Conservation (phyloP, 35 echinoderm and acorn worm genomes). For the Patiria miniata region DNA sequence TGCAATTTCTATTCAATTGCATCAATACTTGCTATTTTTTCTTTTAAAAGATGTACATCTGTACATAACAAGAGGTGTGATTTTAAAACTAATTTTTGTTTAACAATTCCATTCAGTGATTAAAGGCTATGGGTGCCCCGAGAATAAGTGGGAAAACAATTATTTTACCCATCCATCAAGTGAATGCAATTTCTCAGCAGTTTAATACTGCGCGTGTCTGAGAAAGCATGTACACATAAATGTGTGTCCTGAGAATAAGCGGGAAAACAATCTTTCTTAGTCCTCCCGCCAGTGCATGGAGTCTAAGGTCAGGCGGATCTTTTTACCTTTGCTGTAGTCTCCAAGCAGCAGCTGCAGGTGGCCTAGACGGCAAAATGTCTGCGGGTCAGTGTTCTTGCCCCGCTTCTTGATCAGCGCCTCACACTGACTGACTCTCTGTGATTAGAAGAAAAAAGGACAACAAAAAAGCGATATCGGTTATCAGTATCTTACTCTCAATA, state of each 20-base stretch:
- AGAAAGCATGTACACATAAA: neutral
- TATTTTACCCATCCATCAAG: too few relatives aligned
- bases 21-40: too few relatives aligned
- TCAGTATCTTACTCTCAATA: neutral
- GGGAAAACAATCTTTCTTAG: too few relatives aligned
- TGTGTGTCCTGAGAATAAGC: too few relatives aligned
- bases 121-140: too few relatives aligned
- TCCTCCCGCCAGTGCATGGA: neutral
- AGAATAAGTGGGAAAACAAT: too few relatives aligned
- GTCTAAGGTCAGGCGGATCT: neutral
- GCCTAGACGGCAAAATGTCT: slow-evolving; percentile 60
- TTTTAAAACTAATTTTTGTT: too few relatives aligned
- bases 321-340: slow-evolving; percentile 72
- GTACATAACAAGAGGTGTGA: too few relatives aligned
- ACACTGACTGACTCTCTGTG: slow-evolving; percentile 46
- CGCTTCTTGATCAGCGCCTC: slow-evolving; percentile 55
- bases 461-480: neutral
- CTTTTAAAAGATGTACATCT: too few relatives aligned
- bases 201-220: neutral
- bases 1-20: too few relatives aligned
- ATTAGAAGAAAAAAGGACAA: slow-evolving; percentile 17
- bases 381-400: slow-evolving; percentile 40
- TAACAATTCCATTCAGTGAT: too few relatives aligned
- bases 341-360: slow-evolving; percentile 62
- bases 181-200: too few relatives aligned